Conservation (phyloP, 30 jellyfish, hydroid and myxozoan species). For the Hydractinia echinata region DNA sequence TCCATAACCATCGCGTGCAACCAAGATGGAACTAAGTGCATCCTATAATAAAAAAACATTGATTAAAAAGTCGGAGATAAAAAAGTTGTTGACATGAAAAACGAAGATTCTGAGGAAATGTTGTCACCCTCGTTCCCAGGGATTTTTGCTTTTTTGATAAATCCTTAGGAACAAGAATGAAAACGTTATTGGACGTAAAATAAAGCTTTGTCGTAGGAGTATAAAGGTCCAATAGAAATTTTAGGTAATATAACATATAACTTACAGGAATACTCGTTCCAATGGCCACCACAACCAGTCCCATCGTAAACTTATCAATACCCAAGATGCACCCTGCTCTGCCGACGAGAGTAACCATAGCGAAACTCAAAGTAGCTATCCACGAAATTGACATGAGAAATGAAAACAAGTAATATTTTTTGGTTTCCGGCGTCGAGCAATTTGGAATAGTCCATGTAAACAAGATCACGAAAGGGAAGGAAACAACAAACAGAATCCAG, state of each 20-base stretch:
- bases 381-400: constrained; percentile 84
- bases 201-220: too few species aligned
- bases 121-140: too few species aligned
- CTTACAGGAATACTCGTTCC: constrained; percentile 99
- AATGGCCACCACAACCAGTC: constrained; percentile 93
- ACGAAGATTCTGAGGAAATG: too few species aligned
- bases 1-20: constrained; percentile 97
- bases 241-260: background rate
- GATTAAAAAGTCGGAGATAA: too few species aligned
- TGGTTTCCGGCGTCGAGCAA: constrained; percentile 78
- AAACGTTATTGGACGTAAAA: too few species aligned
- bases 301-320: constrained; percentile 91
- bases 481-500: constrained; percentile 78
- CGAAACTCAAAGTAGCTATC: constrained; percentile 91
- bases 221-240: too few species aligned
- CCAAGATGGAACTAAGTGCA: constrained; percentile 91
- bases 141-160: too few species aligned
- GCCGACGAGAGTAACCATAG: constrained; percentile 97
- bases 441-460: constrained; percentile 96
- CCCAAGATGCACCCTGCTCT: constrained; percentile 95
- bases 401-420: constrained; percentile 64
- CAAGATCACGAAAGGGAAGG: constrained; percentile 78
- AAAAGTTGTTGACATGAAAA: too few species aligned
- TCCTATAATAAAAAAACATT: constrained; percentile 46
- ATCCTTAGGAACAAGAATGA: too few species aligned